A percentile compares a stretch with the other conserved stretches of the same genome.
phyloP scores from a whole-genome alignment of 2,113 vertebrate species.

The Drymodes brunneopygia region DNA sequence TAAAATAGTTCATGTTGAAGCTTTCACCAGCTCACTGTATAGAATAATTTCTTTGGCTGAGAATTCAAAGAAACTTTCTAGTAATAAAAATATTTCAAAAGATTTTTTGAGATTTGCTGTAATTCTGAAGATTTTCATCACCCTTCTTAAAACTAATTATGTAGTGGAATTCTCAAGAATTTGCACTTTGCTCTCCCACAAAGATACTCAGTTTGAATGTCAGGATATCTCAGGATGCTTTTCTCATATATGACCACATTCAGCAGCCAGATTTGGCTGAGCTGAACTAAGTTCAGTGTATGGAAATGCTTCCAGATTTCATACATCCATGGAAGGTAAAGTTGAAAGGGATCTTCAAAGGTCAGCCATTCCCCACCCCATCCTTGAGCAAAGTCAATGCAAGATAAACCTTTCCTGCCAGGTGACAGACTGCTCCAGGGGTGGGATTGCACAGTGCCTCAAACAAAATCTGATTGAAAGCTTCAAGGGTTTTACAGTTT shows the following conservation, averaged over 20 bases:
- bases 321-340: neutral
- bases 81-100: neutral
- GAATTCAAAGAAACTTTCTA: neutral
- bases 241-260: neutral
- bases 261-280: neutral
- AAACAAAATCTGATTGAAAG: neutral
- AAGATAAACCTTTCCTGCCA: neutral
- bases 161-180: conserved; percentile 5
- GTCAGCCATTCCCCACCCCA: neutral
- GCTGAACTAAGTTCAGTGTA: neutral
- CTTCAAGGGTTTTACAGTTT: neutral
- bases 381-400: neutral
- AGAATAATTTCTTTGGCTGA: neutral
- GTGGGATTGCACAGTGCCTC: neutral
- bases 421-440: neutral
- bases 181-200: neutral
- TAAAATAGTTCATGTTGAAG: conserved; percentile 5
- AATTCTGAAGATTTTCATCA: conserved; percentile 38
- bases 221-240: neutral
- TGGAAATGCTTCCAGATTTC: neutral
- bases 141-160: neutral
- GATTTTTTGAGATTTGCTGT: conserved; percentile 3
- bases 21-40: neutral
- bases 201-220: neutral
- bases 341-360: neutral